Percentiles rank a stretch among this genome's conserved stretches.
Evolutionary conservation across 2,113 vertebrate species (phyloP).

Genomic region (Regulus satrapa): DNA sequence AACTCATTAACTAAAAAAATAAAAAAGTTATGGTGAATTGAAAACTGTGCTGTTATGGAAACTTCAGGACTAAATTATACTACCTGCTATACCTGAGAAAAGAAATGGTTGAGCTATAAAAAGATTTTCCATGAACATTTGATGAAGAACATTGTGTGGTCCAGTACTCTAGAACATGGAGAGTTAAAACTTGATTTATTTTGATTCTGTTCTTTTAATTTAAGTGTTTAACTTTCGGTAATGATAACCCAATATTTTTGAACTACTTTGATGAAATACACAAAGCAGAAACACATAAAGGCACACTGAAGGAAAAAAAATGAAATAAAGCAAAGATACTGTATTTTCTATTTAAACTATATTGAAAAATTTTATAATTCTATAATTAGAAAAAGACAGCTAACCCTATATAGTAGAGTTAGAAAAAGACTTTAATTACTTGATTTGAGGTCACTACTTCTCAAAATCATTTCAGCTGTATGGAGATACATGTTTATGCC

Average conservation of each 20-base stretch:
- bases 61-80: not conserved
- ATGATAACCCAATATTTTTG: not conserved
- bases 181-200: not conserved
- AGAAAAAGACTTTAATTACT: not conserved
- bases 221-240: not conserved
- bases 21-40: not conserved
- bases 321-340: not conserved
- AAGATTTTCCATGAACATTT: not conserved
- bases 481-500: not conserved
- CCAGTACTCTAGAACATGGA: not conserved
- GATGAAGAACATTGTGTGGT: not conserved
- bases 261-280: not conserved
- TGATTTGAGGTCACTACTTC: not conserved
- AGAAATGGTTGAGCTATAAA: not conserved
- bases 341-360: not conserved
- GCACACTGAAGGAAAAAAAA: not conserved
- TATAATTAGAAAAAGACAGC: not conserved
- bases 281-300: not conserved
- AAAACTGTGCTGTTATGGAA: not conserved
- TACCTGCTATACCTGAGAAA: not conserved
- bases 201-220: not conserved
- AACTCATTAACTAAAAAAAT: not conserved
- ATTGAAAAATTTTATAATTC: not conserved
- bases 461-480: not conserved
- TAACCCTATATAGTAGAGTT: not conserved